A percentile compares a stretch with the other conserved stretches of the same genome.
Evolutionary conservation across 2,888 invertebrate species (phyloP).

Genomic region (Thelaira solivaga): DNA sequence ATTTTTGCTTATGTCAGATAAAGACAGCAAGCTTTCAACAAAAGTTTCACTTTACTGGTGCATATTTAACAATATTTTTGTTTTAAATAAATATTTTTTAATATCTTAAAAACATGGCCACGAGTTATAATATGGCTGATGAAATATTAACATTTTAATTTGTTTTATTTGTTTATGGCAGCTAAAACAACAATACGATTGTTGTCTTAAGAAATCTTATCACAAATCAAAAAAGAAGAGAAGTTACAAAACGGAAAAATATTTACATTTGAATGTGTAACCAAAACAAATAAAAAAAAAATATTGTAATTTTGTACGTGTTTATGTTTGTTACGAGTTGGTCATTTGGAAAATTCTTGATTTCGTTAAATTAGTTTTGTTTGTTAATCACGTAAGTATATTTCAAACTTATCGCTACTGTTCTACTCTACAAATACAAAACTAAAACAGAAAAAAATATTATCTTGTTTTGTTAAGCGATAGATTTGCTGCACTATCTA

Average conservation of each 20-base stretch:
- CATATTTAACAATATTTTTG: slow-evolving; percentile 21
- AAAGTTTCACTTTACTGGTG: no score
- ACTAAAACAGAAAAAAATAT: no score
- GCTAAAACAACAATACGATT: slow-evolving; percentile 8
- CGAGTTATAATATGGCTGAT: no score
- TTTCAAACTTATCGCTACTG: slow-evolving; percentile 63
- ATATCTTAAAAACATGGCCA: no score
- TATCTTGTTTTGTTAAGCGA: slow-evolving; percentile 67
- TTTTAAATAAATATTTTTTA: not conserved
- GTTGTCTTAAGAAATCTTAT: not conserved
- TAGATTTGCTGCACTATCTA: slow-evolving; percentile 71
- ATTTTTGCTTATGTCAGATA: no score
- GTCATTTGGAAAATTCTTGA: slow-evolving; percentile 14
- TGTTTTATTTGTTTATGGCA: not conserved
- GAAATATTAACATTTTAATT: no score
- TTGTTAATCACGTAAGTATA: slow-evolving; percentile 53
- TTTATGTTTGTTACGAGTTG: not conserved
- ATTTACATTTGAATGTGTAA: slow-evolving; percentile 2
- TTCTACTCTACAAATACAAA: slow-evolving; percentile 60
- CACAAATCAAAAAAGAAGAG: not conserved
- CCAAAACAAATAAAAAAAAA: not conserved
- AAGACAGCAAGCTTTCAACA: no score
- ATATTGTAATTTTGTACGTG: no score
- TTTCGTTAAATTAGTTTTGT: slow-evolving; percentile 42
- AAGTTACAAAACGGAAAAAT: not conserved